phyloP scores from a whole-genome alignment of 2,797 vertebrate genomes.

The Adrianichthys oophorus region DNA sequence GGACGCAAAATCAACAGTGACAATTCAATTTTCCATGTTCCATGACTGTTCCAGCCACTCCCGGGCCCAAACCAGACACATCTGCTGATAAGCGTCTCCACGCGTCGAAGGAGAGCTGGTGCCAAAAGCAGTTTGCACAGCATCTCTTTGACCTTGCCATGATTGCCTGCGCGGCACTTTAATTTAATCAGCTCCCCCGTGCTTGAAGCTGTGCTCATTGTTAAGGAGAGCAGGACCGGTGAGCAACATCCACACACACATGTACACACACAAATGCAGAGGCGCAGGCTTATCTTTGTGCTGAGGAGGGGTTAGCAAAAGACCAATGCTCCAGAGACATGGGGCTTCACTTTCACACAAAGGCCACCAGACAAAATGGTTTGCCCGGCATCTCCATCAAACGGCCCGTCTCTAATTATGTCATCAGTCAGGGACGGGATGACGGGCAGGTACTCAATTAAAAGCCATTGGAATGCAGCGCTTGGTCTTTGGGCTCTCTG shows the following conservation, averaged over 20 bases:
- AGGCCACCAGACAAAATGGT: constrained; percentile 63
- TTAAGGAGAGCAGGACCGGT: constrained; percentile 65
- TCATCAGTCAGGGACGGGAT: constrained; percentile 72
- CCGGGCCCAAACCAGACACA: constrained; percentile 58
- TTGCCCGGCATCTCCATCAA: constrained; percentile 71
- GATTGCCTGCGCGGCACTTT: constrained; percentile 79
- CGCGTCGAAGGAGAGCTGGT: constrained; percentile 61
- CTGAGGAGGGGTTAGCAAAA: constrained; percentile 63
- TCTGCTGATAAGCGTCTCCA: constrained; percentile 68
- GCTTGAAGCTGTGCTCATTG: constrained; percentile 75
- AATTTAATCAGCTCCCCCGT: constrained; percentile 80
- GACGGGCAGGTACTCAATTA: constrained; percentile 75
- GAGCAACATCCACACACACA: constrained; percentile 29
- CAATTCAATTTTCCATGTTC: constrained; percentile 76
- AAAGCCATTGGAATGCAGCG: constrained; percentile 63
- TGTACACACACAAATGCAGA: constrained; percentile 15
- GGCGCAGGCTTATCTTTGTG: constrained; percentile 29
- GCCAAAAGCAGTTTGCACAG: constrained; percentile 75
- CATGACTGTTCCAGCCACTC: constrained; percentile 37
- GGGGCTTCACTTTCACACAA: constrained; percentile 56
- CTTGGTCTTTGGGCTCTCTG: constrained; percentile 49
- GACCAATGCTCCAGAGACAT: constrained; percentile 58
- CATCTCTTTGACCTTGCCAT: constrained; percentile 80
- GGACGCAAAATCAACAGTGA: constrained; percentile 73
- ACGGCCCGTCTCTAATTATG: constrained; percentile 71